Base-by-base conservation (phyloP, 2,888 invertebrate species). In the Apamea anceps region DNA sequence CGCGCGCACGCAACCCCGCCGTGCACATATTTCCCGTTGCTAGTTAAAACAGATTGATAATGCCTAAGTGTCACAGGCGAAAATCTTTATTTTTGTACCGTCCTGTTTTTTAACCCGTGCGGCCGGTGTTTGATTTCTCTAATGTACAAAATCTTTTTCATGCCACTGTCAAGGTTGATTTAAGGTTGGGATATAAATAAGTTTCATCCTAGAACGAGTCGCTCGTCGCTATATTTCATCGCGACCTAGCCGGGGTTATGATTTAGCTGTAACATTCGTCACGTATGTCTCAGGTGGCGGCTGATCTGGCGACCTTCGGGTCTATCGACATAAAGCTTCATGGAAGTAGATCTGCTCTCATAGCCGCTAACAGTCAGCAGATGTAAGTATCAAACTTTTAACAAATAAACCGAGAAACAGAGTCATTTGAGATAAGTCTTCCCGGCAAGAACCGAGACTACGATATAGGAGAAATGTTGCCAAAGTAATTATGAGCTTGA, bases 261-360 rank as follows among this genome's bases (percentile, higher is more conserved):
- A 92, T 91, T 90, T 72, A 74, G 72, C 68, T 88, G 51, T 73
- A 74, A 76, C 65, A 74, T 80, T 71, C 77, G 77, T 75, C 48
- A 68, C 85, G 80, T 84, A 85, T 88, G 78, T 85, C 86, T 87
- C 87, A 98, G 98, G 93, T 98, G 85, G 95, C 97, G 66, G 94
- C 97, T 60, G 93, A 97, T 79, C 96, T 98, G 75, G 97, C 97
- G 21, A 92, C 93, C 25, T 98, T 96, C 93, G 98, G 98, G 0
- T 96, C 97, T 63, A 96, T 98, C 51, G 98, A 98, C 93, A 95
- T 98, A 21, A 97, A 97, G 91, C 97, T 97, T 63, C 94, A 96
- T 81, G 97, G 97, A 21, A 92, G 91, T 48, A 94, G 94, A 68
- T 94, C 96, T 8, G 97, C 98, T 8, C 93, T 98, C 32, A 95